phyloP scores from a whole-genome alignment of 2,113 vertebrate genomes.

The Solea senegalensis region DNA sequence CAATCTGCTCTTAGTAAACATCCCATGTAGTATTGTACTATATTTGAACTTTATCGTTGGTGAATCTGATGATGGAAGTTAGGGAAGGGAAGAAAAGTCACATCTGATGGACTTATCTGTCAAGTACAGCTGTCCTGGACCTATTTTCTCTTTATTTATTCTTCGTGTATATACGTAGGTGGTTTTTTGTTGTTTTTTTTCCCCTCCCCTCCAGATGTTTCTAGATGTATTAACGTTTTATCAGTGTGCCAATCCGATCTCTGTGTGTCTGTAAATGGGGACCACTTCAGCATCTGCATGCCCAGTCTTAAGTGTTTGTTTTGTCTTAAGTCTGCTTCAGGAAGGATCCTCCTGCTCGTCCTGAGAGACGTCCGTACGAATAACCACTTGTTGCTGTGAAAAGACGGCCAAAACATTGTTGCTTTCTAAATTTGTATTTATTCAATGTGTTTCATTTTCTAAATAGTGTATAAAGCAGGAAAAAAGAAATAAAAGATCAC shows the following conservation, averaged over 20 bases:
- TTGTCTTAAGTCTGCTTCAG: conserved; percentile 71
- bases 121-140: conserved; percentile 66
- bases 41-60: conserved; percentile 54
- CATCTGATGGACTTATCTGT: conserved; percentile 57
- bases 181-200: conserved; percentile 41
- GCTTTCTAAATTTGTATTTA: conserved; percentile 85
- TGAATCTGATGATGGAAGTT: conserved; percentile 9
- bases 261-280: conserved; percentile 68
- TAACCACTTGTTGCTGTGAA: conserved; percentile 66
- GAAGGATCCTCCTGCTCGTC: conserved; percentile 52
- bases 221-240: conserved; percentile 75
- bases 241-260: conserved; percentile 74
- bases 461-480: conserved; percentile 77
- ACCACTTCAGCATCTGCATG: conserved; percentile 79
- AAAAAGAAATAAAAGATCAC: conserved; percentile 74
- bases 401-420: conserved; percentile 56
- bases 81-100: conserved; percentile 20
- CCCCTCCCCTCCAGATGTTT: conserved; percentile 57
- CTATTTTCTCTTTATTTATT: conserved; percentile 74
- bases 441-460: conserved; percentile 83
- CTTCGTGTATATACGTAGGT: conserved; percentile 71
- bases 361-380: conserved; percentile 57
- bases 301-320: conserved; percentile 76
- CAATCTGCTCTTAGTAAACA: conserved; percentile 71
- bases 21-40: conserved; percentile 70